A percentile compares a stretch with the other conserved stretches of the same genome.
These are phyloP conservation scores for Sminthopsis crassicaudata DNA, from an alignment of 2,113 vertebrate species.

Conservation along the genomic window DNA sequence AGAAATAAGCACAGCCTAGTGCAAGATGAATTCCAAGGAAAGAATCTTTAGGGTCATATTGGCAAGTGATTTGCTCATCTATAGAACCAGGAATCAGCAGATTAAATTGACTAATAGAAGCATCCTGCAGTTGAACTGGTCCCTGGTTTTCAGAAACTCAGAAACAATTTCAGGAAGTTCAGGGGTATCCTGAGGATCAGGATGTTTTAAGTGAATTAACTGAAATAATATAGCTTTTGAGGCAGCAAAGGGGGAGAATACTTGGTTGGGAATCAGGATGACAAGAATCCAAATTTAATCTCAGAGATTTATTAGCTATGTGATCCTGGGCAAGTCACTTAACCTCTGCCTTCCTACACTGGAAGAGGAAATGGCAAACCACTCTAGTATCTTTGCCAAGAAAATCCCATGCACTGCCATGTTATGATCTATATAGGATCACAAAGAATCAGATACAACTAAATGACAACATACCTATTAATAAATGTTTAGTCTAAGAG, in stretches of 20 bases:
- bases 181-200: neutral
- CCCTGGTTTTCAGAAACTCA: no score
- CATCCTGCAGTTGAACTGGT: neutral
- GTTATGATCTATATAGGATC: neutral
- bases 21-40: neutral
- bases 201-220: neutral
- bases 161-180: neutral
- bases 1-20: neutral
- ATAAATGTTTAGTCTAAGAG: neutral
- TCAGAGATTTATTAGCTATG: neutral
- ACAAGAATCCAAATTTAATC: neutral
- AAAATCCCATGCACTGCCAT: neutral
- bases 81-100: neutral
- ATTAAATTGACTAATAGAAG: neutral
- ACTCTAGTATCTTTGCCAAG: neutral
- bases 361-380: neutral
- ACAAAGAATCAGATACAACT: neutral
- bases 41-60: neutral
- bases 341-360: neutral
- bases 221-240: neutral
- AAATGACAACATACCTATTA: neutral
- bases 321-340: neutral
- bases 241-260: neutral
- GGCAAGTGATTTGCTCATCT: neutral
- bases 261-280: neutral